Percentiles rank a stretch among this genome's conserved stretches.
Conservation (phyloP, 2,888 invertebrate genomes). For the Dinocampus coccinellae region DNA sequence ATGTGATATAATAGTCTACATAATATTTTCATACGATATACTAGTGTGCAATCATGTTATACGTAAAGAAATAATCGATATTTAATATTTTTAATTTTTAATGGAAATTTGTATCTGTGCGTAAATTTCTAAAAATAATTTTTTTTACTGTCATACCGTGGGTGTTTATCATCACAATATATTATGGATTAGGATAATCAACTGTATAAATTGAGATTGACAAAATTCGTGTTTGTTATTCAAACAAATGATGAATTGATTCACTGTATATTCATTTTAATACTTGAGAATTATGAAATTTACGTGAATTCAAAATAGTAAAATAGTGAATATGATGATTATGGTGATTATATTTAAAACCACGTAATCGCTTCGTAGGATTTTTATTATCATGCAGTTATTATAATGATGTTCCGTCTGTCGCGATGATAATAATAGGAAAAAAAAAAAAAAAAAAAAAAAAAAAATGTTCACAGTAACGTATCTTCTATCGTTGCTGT, state of each 20-base stretch:
- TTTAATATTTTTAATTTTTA: not conserved
- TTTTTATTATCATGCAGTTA: not conserved
- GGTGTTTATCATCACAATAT: not conserved
- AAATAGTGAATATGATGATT: not conserved
- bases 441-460: too few species aligned
- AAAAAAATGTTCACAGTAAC: conserved; percentile 54
- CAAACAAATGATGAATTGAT: too few species aligned
- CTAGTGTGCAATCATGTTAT: not conserved
- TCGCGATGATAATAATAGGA: not conserved
- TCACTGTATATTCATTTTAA: too few species aligned
- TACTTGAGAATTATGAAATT: not conserved
- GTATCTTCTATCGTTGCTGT: conserved; percentile 59
- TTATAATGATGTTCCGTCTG: not conserved
- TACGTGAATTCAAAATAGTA: not conserved
- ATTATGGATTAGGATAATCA: not conserved
- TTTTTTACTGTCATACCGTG: not conserved
- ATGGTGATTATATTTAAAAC: not conserved
- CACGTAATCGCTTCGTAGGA: not conserved
- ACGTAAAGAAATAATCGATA: not conserved
- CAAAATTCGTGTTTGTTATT: too few species aligned
- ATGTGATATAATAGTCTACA: not conserved
- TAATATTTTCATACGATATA: not conserved
- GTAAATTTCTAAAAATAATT: not conserved
- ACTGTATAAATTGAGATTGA: not conserved
- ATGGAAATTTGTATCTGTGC: not conserved